Percentiles rank a stretch among this genome's conserved stretches.
phyloP scores from a whole-genome alignment of 1,140 invertebrate genomes.

The Tachypleus tridentatus region DNA sequence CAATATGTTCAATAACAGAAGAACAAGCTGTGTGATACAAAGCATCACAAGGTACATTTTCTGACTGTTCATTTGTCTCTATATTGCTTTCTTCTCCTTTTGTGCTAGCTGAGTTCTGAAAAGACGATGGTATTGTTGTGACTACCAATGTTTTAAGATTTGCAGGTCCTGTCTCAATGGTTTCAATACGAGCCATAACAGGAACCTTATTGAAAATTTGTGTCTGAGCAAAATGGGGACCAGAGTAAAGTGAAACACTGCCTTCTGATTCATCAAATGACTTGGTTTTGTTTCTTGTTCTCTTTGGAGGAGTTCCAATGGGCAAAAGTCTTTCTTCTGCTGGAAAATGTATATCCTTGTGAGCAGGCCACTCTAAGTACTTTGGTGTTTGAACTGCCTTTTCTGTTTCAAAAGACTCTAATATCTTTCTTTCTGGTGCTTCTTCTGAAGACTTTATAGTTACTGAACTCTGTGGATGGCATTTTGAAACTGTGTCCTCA shows the following conservation, averaged over 20 bases:
- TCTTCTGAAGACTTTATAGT: background rate
- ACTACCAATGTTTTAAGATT: no score
- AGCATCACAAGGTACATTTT: no score
- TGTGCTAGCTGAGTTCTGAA: no score
- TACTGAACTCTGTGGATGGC: constrained; percentile 17
- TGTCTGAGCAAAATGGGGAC: no score
- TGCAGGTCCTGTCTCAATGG: no score
- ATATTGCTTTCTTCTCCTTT: no score
- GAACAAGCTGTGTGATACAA: no score
- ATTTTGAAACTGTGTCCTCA: background rate
- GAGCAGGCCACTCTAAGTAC: background rate
- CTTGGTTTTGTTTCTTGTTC: constrained; percentile 7
- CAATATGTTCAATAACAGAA: no score
- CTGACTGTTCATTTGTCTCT: no score
- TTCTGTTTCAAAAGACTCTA: background rate
- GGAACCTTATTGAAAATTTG: no score
- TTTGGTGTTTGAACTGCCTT: constrained; percentile 16
- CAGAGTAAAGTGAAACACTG: constrained; percentile 2
- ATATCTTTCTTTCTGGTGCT: background rate
- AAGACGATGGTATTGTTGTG: no score
- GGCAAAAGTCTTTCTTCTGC: constrained; percentile 22
- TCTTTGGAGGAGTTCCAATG: constrained; percentile 14
- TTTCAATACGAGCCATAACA: no score
- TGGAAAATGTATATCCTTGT: constrained; percentile 9
- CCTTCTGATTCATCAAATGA: constrained; percentile 9